A percentile compares a stretch with the other conserved stretches of the same genome.
These are phyloP conservation scores for Oophaga sylvatica DNA, from an alignment of 2,797 vertebrate genomes.

Conservation along the genomic window DNA sequence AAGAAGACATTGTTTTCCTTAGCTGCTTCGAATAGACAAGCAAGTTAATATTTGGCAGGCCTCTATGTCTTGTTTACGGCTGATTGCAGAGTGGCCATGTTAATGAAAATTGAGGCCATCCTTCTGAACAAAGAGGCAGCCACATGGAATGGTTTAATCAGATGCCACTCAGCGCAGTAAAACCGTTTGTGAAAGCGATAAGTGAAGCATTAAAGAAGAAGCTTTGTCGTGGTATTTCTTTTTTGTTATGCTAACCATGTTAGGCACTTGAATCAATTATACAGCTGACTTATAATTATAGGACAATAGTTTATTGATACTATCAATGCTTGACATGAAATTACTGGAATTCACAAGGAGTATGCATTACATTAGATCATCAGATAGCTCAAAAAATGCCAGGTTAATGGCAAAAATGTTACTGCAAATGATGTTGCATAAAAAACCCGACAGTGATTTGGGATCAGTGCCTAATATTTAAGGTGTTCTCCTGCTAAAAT, in stretches of 20 bases:
- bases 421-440: not conserved
- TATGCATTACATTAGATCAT: not conserved
- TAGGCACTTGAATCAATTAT: slow-evolving; percentile 24
- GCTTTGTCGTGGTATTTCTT: slow-evolving; percentile 26
- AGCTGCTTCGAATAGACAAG: slow-evolving; percentile 15
- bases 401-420: not conserved
- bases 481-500: not conserved
- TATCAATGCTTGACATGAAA: slow-evolving; percentile 3
- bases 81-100: slow-evolving; percentile 43
- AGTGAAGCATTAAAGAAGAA: slow-evolving; percentile 27
- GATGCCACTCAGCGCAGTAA: slow-evolving; percentile 28
- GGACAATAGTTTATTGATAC: not conserved
- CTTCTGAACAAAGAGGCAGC: slow-evolving; percentile 42
- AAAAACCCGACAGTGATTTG: not conserved
- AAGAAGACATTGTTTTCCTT: slow-evolving; percentile 45
- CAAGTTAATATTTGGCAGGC: slow-evolving; percentile 46
- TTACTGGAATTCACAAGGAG: not conserved
- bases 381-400: not conserved
- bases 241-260: slow-evolving; percentile 40
- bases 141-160: slow-evolving; percentile 50
- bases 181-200: slow-evolving; percentile 23
- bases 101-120: slow-evolving; percentile 55
- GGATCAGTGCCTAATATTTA: not conserved
- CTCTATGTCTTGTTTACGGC: slow-evolving; percentile 55
- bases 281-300: slow-evolving; percentile 17